Evolutionary conservation across 2,888 invertebrate genomes (phyloP), one percentile per base, ranked within the genome.

Genomic region (Dendrolimus pini): DNA sequence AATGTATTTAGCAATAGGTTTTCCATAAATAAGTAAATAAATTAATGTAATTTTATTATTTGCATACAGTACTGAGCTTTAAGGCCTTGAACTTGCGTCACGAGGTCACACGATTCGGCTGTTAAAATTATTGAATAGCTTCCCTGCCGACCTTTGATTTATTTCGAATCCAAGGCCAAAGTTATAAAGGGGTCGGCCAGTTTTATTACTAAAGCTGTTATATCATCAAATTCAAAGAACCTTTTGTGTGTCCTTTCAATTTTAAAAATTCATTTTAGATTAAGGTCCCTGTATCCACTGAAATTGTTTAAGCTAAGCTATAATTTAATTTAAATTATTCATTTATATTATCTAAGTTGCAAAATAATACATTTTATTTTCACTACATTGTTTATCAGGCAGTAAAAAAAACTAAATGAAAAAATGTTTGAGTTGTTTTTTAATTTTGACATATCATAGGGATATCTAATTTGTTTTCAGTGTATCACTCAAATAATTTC

Each of bases 81-180:
- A 82, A 79, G 72, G 59, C 89, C 89, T 85, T 89, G 89, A 89
- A 89, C 89, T 87, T 85, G 79, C 63, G 55, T 62, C 63, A 62
- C 68, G 68, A 78, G 86, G 83, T 88, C 84, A 82, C 61, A 58
- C 56, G 63, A 63, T 65, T 68, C 68, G 67, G 76, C 74, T 75
- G 80, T 83, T 77, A 79, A 68, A 77, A 81, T 77, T 73, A 74
- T 72, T 82, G 75, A 83, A 83, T 82, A 74, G 71, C 72, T 74
- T 81, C 84, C 85, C 80, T 83, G 75, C 72, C 73, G 75, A 80
- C 75, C 76, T 80, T 80, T 78, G 72, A 82, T 80, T 78, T 62
- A 69, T 78, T 76, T 77, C 66, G 77, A 81, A 77, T 79, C 66
- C 85, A 82, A 85, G 87, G 87, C 74, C 81, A 78, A 63, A 61